These are phyloP conservation scores for Cydia strobilella DNA, from an alignment of 1,140 invertebrate genomes.

Conservation along the genomic window DNA sequence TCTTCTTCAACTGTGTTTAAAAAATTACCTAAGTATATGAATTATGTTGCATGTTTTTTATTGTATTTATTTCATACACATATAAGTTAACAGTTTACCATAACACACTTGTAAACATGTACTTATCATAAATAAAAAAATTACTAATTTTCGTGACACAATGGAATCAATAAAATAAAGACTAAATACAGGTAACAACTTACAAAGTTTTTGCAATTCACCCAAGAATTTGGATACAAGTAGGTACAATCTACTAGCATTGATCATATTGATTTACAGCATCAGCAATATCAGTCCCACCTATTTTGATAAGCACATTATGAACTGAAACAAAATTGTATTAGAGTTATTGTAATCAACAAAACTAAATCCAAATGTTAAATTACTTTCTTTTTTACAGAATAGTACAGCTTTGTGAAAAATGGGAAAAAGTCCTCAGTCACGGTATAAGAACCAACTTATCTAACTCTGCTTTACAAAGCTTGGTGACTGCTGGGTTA, in stretches of 20 bases:
- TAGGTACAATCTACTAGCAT: not conserved
- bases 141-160: no score
- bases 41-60: no score
- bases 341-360: no score
- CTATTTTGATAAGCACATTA: not conserved
- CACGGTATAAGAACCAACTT: conserved; percentile 84
- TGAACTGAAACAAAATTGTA: not conserved
- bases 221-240: not conserved
- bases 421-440: conserved; percentile 85
- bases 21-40: no score
- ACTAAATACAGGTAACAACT: no score
- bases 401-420: conserved; percentile 82
- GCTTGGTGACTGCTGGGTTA: conserved; percentile 72
- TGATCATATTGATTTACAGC: not conserved
- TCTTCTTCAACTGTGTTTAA: no score
- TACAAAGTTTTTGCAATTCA: no score
- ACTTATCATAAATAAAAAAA: no score
- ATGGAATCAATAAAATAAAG: no score
- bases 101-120: no score
- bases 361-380: not conserved
- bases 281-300: not conserved
- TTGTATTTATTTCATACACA: no score
- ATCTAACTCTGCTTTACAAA: conserved; percentile 71
- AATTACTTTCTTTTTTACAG: conserved; percentile 51
- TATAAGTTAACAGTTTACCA: no score